phyloP scores from a whole-genome alignment of 2,888 invertebrate species.

The Andrena dorsata region DNA sequence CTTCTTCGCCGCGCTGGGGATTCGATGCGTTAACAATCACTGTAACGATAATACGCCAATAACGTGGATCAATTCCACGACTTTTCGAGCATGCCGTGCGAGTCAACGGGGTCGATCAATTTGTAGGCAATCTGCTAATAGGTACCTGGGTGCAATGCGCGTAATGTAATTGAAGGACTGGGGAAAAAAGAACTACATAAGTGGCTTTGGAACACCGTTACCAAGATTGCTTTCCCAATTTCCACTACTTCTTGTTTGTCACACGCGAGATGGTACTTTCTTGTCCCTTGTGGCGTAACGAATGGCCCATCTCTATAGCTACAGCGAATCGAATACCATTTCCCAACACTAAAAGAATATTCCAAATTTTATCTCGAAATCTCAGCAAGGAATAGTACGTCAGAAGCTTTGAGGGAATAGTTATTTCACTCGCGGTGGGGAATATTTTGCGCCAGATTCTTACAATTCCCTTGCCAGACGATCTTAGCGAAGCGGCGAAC shows the following conservation, averaged over 20 bases:
- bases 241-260: constrained; percentile 31
- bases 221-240: constrained; percentile 55
- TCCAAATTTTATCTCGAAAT: no score
- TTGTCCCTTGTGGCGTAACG: neutral
- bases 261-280: constrained; percentile 26
- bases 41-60: neutral
- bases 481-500: no score
- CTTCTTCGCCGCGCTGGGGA: neutral
- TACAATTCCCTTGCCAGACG: no score
- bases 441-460: no score
- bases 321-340: neutral
- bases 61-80: neutral
- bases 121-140: constrained; percentile 52
- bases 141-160: constrained; percentile 39
- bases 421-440: no score
- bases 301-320: neutral
- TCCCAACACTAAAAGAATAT: neutral
- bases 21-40: neutral
- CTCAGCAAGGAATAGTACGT: no score
- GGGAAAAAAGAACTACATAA: constrained; percentile 50
- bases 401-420: no score
- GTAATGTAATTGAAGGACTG: constrained; percentile 51
- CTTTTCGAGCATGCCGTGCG: constrained; percentile 19
- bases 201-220: constrained; percentile 45
- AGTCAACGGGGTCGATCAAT: constrained; percentile 25